Percentiles rank a stretch among this genome's conserved stretches.
phyloP scores from a whole-genome alignment of 1,140 invertebrate genomes.

The Ceratitis capitata region DNA sequence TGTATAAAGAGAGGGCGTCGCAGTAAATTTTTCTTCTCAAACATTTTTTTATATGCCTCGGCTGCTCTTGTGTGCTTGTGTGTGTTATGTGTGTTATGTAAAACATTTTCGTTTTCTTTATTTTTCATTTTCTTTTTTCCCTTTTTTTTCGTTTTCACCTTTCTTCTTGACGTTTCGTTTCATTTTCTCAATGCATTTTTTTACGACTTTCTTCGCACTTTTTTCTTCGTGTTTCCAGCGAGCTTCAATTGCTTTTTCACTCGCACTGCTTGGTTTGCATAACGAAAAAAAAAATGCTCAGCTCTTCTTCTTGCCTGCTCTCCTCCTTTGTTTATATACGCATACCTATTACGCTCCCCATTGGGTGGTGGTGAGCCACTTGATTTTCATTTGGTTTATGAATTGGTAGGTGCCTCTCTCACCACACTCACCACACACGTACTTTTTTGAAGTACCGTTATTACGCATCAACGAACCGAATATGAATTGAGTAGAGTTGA shows the following conservation, averaged over 20 bases:
- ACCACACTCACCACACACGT: too few relatives aligned
- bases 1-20: not conserved
- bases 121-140: not conserved
- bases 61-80: not conserved
- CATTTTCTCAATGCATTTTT: not conserved
- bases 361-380: not conserved
- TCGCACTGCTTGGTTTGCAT: not conserved
- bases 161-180: not conserved
- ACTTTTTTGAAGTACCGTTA: slow-evolving; percentile 11
- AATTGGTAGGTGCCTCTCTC: slow-evolving; percentile 39
- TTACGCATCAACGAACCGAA: slow-evolving; percentile 24
- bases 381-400: not conserved
- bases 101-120: not conserved
- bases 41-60: not conserved
- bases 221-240: not conserved
- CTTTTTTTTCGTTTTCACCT: not conserved
- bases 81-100: not conserved
- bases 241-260: not conserved
- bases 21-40: not conserved
- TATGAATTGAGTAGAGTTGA: slow-evolving; percentile 1
- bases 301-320: not conserved
- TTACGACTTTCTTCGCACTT: not conserved
- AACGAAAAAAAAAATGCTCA: not conserved
- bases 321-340: too few relatives aligned
- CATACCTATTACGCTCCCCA: not conserved